A percentile compares a stretch with the other conserved stretches of the same genome.
Conservation (phyloP, 2,113 vertebrate species). For the Tamias sibiricus region DNA sequence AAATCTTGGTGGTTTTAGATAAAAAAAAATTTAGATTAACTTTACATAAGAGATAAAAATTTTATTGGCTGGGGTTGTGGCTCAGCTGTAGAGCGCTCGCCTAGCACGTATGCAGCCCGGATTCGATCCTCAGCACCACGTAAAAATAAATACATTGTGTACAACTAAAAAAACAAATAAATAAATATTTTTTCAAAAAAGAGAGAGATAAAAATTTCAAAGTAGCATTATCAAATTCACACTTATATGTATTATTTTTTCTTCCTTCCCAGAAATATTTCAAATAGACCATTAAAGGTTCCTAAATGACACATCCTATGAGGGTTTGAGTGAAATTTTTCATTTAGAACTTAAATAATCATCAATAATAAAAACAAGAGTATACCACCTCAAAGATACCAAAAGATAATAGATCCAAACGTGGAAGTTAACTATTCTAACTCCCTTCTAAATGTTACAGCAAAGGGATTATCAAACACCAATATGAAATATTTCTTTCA, state of each 20-base stretch:
- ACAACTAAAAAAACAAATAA: too few species aligned
- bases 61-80: too few species aligned
- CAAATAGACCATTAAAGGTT: conserved; percentile 40
- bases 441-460: neutral
- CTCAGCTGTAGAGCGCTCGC: too few species aligned
- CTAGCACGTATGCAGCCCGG: too few species aligned
- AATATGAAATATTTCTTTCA: conserved; percentile 40
- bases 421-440: conserved; percentile 22
- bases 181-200: too few species aligned
- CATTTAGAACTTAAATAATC: conserved; percentile 30
- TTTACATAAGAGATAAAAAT: conserved; percentile 40
- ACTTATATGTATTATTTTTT: conserved; percentile 30
- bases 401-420: neutral
- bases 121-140: too few species aligned
- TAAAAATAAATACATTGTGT: too few species aligned
- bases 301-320: neutral
- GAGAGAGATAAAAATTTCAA: conserved; percentile 47
- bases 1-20: neutral
- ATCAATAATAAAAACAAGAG: conserved; percentile 55
- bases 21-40: neutral
- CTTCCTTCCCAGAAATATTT: conserved; percentile 39
- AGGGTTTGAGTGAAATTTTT: neutral
- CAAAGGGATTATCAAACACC: conserved; percentile 31
- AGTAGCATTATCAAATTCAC: conserved; percentile 14
- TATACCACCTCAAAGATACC: neutral